Conservation (phyloP, 2,113 vertebrate genomes). For the Bombycilla garrulus region DNA sequence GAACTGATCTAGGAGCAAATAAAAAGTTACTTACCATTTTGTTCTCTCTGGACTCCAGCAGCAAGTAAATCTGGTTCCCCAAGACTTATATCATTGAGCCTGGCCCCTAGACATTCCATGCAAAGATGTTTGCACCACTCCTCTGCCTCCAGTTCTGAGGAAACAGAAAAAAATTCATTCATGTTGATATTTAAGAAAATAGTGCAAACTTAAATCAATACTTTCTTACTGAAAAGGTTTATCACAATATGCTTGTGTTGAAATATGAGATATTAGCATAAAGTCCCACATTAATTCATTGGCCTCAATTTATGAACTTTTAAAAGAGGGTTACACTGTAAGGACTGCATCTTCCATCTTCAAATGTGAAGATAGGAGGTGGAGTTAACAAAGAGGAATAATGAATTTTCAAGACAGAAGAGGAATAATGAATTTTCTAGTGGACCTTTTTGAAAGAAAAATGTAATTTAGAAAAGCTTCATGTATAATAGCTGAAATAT, state of each 20-base stretch:
- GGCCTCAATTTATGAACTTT: neutral
- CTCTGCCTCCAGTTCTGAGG: slow-evolving; percentile 93
- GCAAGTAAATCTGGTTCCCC: slow-evolving; percentile 98
- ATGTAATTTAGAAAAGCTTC: neutral
- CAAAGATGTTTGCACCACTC: slow-evolving; percentile 98
- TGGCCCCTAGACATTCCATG: slow-evolving; percentile 92
- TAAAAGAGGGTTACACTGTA: neutral
- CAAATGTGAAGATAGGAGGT: neutral
- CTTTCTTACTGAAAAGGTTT: neutral
- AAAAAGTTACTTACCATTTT: slow-evolving; percentile 86
- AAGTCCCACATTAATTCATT: neutral
- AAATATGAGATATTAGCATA: neutral
- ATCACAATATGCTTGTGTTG: neutral
- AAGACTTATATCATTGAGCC: slow-evolving; percentile 97
- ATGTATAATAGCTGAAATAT: neutral
- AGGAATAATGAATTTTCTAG: neutral
- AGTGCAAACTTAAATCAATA: neutral
- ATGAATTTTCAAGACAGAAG: neutral
- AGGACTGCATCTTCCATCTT: neutral
- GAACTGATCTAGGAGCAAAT: neutral
- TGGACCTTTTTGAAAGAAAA: neutral
- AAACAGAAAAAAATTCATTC: neutral
- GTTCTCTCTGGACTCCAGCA: slow-evolving; percentile 94
- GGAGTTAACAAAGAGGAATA: neutral
- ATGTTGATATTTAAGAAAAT: neutral